A percentile compares a stretch with the other conserved stretches of the same genome.
These are phyloP conservation scores for chimpanzee (Pan troglodytes) DNA, from an alignment of 2,113 vertebrate genomes.

Conservation along the genomic window DNA sequence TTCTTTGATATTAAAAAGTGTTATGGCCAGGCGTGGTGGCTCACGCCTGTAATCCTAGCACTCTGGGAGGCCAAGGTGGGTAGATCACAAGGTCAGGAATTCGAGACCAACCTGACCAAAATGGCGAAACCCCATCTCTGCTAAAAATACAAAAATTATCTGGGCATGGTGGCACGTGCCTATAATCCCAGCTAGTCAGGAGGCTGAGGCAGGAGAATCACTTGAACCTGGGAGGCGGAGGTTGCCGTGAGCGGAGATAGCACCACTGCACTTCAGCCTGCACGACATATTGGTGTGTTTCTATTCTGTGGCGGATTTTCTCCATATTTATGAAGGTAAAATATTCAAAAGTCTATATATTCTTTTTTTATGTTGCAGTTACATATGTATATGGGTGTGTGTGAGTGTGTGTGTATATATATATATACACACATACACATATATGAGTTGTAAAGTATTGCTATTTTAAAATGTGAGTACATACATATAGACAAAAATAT, in stretches of 20 bases:
- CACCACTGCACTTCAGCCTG: no score
- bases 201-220: no score
- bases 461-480: background rate
- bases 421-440: background rate
- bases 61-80: no score
- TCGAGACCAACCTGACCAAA: no score
- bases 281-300: background rate
- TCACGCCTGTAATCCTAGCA: no score
- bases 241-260: no score
- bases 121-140: no score
- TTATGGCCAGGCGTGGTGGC: rapidly evolving
- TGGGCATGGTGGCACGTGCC: no score
- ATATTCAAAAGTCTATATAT: background rate
- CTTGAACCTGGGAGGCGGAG: no score
- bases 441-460: background rate
- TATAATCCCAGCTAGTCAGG: no score
- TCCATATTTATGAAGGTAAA: background rate
- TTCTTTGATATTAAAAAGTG: background rate
- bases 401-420: background rate
- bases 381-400: background rate
- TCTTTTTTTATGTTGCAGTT: background rate
- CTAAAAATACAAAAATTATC: no score
- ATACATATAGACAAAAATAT: background rate
- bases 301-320: background rate
- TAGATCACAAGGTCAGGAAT: no score